Percentiles rank a stretch among this genome's conserved stretches.
These are phyloP conservation scores for Bhutanitis thaidina DNA, from an alignment of 2,888 invertebrate genomes.

Conservation along the genomic window DNA sequence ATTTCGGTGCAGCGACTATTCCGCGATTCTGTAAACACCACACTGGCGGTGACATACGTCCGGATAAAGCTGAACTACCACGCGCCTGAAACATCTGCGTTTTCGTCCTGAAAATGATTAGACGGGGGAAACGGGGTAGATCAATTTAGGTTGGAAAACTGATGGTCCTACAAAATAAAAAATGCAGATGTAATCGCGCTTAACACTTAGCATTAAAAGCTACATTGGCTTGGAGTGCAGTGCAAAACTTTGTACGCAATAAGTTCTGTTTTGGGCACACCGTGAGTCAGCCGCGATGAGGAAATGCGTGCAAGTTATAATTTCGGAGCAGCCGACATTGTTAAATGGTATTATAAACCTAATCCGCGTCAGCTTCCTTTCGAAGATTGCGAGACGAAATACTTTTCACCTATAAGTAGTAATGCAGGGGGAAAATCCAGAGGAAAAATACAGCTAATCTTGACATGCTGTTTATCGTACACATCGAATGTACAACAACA, in stretches of 20 bases:
- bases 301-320: constrained; percentile 77
- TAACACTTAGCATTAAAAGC: constrained; percentile 27
- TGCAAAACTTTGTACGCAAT: constrained; percentile 52
- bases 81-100: constrained; percentile 33
- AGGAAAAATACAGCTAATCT: too few species aligned
- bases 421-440: too few species aligned
- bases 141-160: constrained; percentile 43
- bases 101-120: constrained; percentile 29
- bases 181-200: constrained; percentile 22
- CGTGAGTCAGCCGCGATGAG: constrained; percentile 73
- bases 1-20: constrained; percentile 77
- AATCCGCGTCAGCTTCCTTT: constrained; percentile 37
- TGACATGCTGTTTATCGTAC: too few species aligned
- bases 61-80: constrained; percentile 45
- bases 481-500: too few species aligned
- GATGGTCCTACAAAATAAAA: constrained; percentile 40
- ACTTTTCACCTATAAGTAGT: not conserved
- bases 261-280: constrained; percentile 75
- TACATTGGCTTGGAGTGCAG: constrained; percentile 27
- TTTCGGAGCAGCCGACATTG: constrained; percentile 71
- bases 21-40: constrained; percentile 77
- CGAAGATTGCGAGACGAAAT: constrained; percentile 33
- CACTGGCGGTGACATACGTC: constrained; percentile 52
- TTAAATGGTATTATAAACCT: constrained; percentile 70
- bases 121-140: constrained; percentile 40